Percentiles rank a stretch among this genome's conserved stretches.
phyloP scores from a whole-genome alignment of 2,113 vertebrate species.

The Pomatorhinus ruficollis region DNA sequence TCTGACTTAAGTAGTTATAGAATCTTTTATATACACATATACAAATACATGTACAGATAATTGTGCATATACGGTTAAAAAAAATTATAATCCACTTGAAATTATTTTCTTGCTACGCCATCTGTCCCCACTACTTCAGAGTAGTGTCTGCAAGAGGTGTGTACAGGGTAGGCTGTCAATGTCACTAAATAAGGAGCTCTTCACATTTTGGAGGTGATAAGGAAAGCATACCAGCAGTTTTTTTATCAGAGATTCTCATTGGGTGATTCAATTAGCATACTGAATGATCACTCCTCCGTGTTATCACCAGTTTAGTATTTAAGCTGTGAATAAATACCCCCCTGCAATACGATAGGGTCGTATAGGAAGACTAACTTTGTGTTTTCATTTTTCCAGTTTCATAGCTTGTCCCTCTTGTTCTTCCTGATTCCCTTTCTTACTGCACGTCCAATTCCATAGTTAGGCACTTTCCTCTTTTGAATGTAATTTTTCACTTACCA shows the following conservation, averaged over 20 bases:
- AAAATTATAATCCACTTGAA: background rate
- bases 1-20: background rate
- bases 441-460: rapidly evolving
- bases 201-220: background rate
- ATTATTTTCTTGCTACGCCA: background rate
- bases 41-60: rapidly evolving
- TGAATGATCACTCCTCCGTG: rapidly evolving
- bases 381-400: background rate
- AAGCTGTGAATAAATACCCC: background rate
- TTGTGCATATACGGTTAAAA: background rate
- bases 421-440: background rate
- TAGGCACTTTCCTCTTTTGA: background rate
- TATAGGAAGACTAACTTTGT: background rate
- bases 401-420: background rate
- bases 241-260: background rate
- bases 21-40: background rate
- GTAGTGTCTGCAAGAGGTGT: background rate
- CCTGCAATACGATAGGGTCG: background rate
- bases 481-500: background rate
- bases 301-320: background rate
- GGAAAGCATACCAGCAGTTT: background rate
- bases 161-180: background rate
- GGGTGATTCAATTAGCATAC: background rate
- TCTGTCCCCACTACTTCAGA: background rate
- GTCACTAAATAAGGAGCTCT: background rate